A percentile compares a stretch with the other conserved stretches of the same genome.
Evolutionary conservation across 2,797 vertebrate genomes (phyloP).

Genomic region (Crenichthys baileyi): DNA sequence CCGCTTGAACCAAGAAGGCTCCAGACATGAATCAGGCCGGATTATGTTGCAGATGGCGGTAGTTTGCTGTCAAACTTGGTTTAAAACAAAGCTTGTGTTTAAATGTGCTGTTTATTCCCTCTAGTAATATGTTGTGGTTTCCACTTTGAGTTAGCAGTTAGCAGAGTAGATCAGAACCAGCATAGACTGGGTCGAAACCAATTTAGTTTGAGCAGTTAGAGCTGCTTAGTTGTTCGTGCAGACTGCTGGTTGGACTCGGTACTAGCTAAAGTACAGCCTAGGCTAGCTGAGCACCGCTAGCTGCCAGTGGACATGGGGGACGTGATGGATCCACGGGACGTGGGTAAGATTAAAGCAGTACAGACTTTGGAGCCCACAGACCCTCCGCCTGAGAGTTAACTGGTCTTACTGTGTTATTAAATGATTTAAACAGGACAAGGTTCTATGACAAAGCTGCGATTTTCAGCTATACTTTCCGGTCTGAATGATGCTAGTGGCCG

Average conservation of each 20-base stretch:
- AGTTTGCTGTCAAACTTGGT: too few relatives aligned
- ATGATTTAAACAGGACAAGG: not conserved
- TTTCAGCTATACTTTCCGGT: not conserved
- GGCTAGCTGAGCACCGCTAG: conserved; percentile 15
- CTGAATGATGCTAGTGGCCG: not conserved
- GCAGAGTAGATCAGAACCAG: not conserved
- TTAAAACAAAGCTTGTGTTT: not conserved
- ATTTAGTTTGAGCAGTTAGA: not conserved
- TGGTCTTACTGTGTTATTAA: not conserved
- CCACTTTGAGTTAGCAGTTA: not conserved
- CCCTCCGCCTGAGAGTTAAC: too few relatives aligned
- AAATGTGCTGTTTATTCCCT: too few relatives aligned
- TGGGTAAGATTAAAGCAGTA: conserved; percentile 38
- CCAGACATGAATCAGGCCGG: not conserved
- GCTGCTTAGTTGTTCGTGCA: not conserved
- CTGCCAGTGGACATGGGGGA: conserved; percentile 11
- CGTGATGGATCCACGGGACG: conserved; percentile 10
- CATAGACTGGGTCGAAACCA: too few relatives aligned
- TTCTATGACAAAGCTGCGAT: not conserved
- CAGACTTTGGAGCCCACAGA: not conserved
- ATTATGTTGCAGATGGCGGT: not conserved
- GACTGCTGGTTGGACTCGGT: not conserved
- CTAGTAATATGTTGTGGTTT: not conserved
- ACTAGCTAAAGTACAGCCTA: not conserved
- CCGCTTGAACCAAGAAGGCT: not conserved